Base-by-base conservation (phyloP, 2,797 vertebrate species). In the Sphaeramia orbicularis region DNA sequence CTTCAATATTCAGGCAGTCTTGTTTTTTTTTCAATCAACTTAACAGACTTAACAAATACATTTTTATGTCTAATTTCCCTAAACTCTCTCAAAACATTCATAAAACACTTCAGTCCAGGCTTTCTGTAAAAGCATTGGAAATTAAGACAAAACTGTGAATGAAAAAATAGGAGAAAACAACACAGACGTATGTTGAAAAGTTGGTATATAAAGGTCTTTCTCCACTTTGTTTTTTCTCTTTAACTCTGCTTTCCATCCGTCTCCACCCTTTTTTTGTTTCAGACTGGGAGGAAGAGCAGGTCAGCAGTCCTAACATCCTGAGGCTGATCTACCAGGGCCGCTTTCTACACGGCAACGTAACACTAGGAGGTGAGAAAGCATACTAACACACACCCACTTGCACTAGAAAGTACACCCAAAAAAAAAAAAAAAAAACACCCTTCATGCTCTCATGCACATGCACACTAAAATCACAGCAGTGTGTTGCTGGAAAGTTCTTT, bases 271-370 rank as follows among this genome's bases (percentile, higher is more conserved):
- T 58, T 51, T 82, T 88, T 75, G 60, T 58, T 91, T 78, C 93
- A 99, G 97, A 98, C 67, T 99, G 97, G 97, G 97, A 98, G 89
- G 96, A 98, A 87, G 97, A 99, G 51, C 96, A 97, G 89, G 97
- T 99, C 89, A 97, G 96, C 95, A 99, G 97, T 93, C 97, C 97
- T 65, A 97, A 95, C 92, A 99, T 99, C 90, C 95, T 99, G 80
- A 92, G 97, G 79, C 96, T 99, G 91, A 99, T 99, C 95, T 99
- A 98, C 94, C 97, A 99, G 94, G 97, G 97, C 81, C 95, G 97
- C 56, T 99, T 99, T 94, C 95, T 99, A 78, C 97, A 99, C 50
- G 97, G 97, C 92, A 99, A 99, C 73, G 97, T 99, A 90, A 99
- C 97, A 80, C 92, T 99, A 95, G 97, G 97, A 97, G 97, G 97